Percentiles rank a stretch among this genome's conserved stretches.
phyloP scores from a whole-genome alignment of 2,888 invertebrate species.

The Odontocolon sp. region DNA sequence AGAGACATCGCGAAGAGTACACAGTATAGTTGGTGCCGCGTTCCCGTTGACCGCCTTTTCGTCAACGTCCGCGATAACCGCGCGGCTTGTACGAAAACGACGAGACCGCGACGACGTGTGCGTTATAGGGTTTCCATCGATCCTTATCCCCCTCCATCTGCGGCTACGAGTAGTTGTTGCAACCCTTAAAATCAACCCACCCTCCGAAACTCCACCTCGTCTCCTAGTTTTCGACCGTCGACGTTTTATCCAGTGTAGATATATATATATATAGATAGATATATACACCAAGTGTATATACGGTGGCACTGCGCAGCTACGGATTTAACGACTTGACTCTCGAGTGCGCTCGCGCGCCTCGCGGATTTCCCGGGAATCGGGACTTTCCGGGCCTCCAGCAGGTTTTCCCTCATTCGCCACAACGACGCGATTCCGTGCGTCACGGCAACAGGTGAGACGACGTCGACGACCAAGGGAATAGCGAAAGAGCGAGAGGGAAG shows the following conservation, averaged over 20 bases:
- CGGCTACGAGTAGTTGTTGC: too few relatives aligned
- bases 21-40: not conserved
- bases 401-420: slow-evolving; percentile 72
- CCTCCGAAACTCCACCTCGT: too few relatives aligned
- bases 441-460: slow-evolving; percentile 77
- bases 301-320: slow-evolving; percentile 71
- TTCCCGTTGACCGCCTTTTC: not conserved
- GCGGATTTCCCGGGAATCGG: slow-evolving; percentile 79
- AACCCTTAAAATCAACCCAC: too few relatives aligned
- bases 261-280: not conserved
- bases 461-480: not conserved
- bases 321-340: slow-evolving; percentile 71
- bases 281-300: slow-evolving; percentile 7
- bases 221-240: slow-evolving; percentile 16
- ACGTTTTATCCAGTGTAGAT: not conserved
- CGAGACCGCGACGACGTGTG: too few relatives aligned
- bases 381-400: slow-evolving; percentile 77
- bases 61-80: not conserved
- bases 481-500: not conserved
- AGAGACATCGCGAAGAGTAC: not conserved
- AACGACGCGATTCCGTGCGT: slow-evolving; percentile 63
- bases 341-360: slow-evolving; percentile 73
- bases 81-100: too few relatives aligned
- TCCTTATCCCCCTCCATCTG: too few relatives aligned
- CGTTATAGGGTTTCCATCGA: too few relatives aligned